phyloP scores from a whole-genome alignment of 2,113 vertebrate species.

The Thinocorus orbignyianus region DNA sequence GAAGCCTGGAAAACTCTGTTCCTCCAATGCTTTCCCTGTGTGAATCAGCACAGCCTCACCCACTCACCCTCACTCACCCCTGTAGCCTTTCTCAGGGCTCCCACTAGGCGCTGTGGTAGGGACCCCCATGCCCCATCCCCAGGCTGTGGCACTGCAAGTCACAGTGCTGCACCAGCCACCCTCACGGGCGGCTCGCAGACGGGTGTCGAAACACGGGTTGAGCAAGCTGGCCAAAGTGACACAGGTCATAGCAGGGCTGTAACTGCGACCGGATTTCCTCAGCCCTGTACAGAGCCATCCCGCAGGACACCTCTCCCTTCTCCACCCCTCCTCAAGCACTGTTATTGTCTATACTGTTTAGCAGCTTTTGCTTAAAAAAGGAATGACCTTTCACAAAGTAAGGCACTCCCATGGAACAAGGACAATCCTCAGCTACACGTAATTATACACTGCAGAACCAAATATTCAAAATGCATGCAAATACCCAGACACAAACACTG shows the following conservation, averaged over 20 bases:
- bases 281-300: background rate
- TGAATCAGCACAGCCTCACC: accelerated
- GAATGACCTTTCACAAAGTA: background rate
- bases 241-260: background rate
- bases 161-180: background rate
- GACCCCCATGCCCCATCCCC: accelerated
- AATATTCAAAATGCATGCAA: background rate
- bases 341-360: background rate
- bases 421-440: background rate
- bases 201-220: background rate
- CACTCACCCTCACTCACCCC: too few species aligned
- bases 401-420: background rate
- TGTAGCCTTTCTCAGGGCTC: too few species aligned
- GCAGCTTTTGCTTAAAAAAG: background rate
- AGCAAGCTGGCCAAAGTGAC: conserved; percentile 38
- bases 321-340: background rate
- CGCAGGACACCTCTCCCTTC: background rate
- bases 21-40: accelerated
- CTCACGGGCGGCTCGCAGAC: background rate
- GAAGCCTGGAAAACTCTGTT: background rate
- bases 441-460: background rate
- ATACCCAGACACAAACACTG: background rate
- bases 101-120: accelerated
- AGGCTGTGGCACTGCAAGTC: background rate
- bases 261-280: conserved; percentile 43